Evolutionary conservation across 1,140 invertebrate genomes (phyloP).

Genomic region (Drosophila rufa): DNA sequence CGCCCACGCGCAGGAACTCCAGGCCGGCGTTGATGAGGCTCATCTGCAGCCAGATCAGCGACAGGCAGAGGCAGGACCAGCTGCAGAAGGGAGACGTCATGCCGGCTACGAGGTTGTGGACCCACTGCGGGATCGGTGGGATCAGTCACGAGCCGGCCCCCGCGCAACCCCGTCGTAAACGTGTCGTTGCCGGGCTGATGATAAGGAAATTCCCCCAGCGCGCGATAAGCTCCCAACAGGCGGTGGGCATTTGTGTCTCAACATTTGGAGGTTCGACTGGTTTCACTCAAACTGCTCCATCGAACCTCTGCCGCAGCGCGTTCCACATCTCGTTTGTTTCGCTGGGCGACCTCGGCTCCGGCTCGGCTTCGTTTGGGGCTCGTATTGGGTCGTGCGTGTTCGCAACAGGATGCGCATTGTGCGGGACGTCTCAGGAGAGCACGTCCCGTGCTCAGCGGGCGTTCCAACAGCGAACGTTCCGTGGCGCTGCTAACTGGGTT

Average conservation of each 20-base stretch:
- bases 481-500: conserved; percentile 74
- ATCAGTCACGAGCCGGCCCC: conserved; percentile 3
- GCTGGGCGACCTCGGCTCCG: neutral
- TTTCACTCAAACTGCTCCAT: conserved; percentile 24
- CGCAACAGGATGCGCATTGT: conserved; percentile 53
- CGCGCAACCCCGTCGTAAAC: neutral
- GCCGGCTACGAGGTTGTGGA: conserved; percentile 6
- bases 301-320: conserved; percentile 28
- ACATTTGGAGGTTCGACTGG: conserved; percentile 6
- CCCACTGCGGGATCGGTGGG: conserved; percentile 12
- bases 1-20: conserved; percentile 16
- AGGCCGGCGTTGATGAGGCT: conserved; percentile 36
- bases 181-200: conserved; percentile 1
- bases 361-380: neutral
- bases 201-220: conserved; percentile 11
- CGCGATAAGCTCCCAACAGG: conserved; percentile 5
- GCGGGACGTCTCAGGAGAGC: conserved; percentile 34
- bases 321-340: conserved; percentile 28
- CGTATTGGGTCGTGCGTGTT: conserved; percentile 2
- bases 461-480: neutral
- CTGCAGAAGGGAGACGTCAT: conserved; percentile 10
- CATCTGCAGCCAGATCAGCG: conserved; percentile 42
- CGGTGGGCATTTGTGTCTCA: conserved; percentile 8
- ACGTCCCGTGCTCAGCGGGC: neutral
- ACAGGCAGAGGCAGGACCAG: conserved; percentile 22